Evolutionary conservation across 1,140 invertebrate species (phyloP), one percentile per base, ranked within the genome.

Genomic region (Polyergus mexicanus): DNA sequence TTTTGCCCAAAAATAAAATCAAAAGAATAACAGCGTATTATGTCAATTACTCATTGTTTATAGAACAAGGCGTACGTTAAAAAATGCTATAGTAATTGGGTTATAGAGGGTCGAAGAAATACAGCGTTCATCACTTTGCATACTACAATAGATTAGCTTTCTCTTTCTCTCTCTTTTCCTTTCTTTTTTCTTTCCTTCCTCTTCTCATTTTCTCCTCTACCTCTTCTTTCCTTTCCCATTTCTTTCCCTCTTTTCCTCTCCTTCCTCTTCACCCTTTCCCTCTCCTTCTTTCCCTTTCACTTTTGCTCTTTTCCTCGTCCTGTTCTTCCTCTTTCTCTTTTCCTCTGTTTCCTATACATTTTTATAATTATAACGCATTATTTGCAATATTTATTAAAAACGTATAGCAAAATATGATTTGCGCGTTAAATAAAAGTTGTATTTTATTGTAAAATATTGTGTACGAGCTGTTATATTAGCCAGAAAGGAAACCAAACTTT

Each of bases 381-480:
- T 63, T 94, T 91, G 91, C 89, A 86, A 91, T 94, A 93, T 94
- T 93, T 93, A 94, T 93, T 93, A 90, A 93, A 90, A 87, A 89
- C 63, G 81, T 88, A 91, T 84, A 89, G 62, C 86, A 88, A 88
- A 71, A 62, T 89, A 84, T 81, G 88, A 91, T 88, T 89, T 87
- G 75, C 88, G 84, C 86, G 63, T 89, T 84, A 44, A 85, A 84
- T 86, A 65, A 85, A 72, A 90, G 86, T 86, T 92, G 88, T 92
- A 92, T 86, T 91, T 91, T 87, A 84, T 89, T 92, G 85, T 91
- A 90, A 88, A 92, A 91, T 92, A 89, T 92, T 86, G 84, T 86
- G 68, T 76, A 44, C 25, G 75, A 75, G 47, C 41, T 60, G 74
- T 41, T 62, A 66, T 72, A 66, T 72, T 63, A 58, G 47, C 38